phyloP scores from a whole-genome alignment of 2,113 vertebrate species.

The Pelmatolapia mariae region DNA sequence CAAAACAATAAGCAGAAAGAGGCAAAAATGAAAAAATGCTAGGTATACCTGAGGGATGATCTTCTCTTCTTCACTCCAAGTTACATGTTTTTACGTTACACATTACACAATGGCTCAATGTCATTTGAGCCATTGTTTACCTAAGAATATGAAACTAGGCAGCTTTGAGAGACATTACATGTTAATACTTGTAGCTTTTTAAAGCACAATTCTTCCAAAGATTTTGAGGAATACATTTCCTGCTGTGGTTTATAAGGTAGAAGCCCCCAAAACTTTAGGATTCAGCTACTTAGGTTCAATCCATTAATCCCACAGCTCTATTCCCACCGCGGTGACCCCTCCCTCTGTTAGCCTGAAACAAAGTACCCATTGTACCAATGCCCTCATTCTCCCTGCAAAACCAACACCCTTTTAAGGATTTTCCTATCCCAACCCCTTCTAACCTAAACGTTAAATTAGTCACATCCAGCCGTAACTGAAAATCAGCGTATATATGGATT shows the following conservation, averaged over 20 bases:
- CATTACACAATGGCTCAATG: not conserved
- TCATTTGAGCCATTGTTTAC: not conserved
- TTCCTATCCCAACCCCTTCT: not conserved
- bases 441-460: not conserved
- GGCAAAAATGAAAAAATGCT: not conserved
- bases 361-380: slow-evolving; percentile 65
- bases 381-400: slow-evolving; percentile 50
- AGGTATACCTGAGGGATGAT: not conserved
- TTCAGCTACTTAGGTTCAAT: slow-evolving; percentile 23
- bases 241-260: not conserved
- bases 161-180: not conserved
- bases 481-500: not conserved
- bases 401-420: slow-evolving; percentile 47
- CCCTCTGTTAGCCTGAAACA: slow-evolving; percentile 40
- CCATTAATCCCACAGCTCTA: slow-evolving; percentile 32
- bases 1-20: not conserved
- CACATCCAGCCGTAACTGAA: not conserved
- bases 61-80: not conserved
- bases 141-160: not conserved
- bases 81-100: not conserved
- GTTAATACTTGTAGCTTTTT: not conserved
- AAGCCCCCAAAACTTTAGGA: not conserved
- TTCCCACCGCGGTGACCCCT: slow-evolving; percentile 10
- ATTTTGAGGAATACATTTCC: not conserved
- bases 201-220: not conserved